These are phyloP conservation scores for Geopemphigus sp. DNA, from an alignment of 1,140 invertebrate genomes.

Conservation along the genomic window DNA sequence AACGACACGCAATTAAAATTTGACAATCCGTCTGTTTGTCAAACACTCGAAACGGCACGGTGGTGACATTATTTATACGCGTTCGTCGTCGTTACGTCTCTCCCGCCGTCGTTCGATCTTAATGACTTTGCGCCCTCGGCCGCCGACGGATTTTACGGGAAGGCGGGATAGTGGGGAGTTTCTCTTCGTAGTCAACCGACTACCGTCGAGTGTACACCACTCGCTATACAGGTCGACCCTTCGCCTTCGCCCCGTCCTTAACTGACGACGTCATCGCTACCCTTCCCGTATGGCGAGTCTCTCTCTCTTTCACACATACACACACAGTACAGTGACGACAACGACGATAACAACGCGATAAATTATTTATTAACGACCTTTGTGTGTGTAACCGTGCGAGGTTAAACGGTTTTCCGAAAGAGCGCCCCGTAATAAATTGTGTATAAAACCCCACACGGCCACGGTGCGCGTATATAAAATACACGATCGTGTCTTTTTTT, in stretches of 20 bases:
- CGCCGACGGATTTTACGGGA: constrained; percentile 33
- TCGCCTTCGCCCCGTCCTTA: too few species aligned
- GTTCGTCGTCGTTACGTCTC: not conserved
- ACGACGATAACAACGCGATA: too few species aligned
- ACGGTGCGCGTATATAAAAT: too few species aligned
- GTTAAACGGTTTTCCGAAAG: too few species aligned
- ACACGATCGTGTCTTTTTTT: too few species aligned
- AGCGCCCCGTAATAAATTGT: too few species aligned
- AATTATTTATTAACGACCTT: constrained; percentile 5
- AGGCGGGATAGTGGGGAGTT: too few species aligned
- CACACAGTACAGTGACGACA: not conserved
- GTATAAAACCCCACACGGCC: too few species aligned
- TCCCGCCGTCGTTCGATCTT: not conserved
- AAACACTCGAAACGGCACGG: constrained; percentile 31
- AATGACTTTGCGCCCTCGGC: constrained; percentile 17
- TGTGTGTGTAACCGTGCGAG: not conserved
- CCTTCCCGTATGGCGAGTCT: not conserved
- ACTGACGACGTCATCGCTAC: not conserved
- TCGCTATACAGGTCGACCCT: too few species aligned
- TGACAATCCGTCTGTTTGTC: constrained; percentile 38
- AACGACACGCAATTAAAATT: constrained; percentile 41
- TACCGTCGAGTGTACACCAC: constrained; percentile 10
- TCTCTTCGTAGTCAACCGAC: not conserved
- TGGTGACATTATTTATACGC: constrained; percentile 28
- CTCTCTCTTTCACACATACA: too few species aligned